phyloP scores from a whole-genome alignment of 2,797 vertebrate species.

The Percopsis omiscomaycus region DNA sequence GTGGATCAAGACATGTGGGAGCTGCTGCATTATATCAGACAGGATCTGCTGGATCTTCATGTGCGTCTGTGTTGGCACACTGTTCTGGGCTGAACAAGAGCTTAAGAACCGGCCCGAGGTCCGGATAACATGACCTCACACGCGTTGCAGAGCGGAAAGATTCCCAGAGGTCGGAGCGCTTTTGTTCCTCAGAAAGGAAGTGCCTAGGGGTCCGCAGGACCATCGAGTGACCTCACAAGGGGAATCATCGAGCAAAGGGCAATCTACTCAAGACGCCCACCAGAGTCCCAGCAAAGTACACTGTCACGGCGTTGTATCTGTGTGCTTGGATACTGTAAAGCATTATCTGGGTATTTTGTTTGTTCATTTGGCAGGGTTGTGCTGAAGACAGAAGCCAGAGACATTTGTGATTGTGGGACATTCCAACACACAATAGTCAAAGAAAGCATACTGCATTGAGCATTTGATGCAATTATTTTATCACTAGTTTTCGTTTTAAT shows the following conservation, averaged over 20 bases:
- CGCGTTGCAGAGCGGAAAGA: constrained; percentile 51
- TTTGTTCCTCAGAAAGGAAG: constrained; percentile 66
- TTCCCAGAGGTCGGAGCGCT: constrained; percentile 70
- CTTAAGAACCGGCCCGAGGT: constrained; percentile 49
- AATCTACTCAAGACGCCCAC: constrained; percentile 60
- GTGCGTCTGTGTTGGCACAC: constrained; percentile 60
- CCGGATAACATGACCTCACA: constrained; percentile 76
- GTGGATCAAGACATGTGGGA: no score
- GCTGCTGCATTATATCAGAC: no score
- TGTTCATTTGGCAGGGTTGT: no score
- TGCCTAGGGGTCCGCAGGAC: constrained; percentile 58
- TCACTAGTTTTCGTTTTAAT: no score
- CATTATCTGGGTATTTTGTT: no score
- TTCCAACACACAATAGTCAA: background rate
- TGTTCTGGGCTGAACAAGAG: constrained; percentile 49
- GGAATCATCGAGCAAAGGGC: constrained; percentile 59
- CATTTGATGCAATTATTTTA: background rate
- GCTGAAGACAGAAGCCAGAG: no score
- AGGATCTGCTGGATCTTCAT: background rate
- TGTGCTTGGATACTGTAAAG: no score
- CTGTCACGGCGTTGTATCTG: background rate
- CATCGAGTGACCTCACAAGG: constrained; percentile 67
- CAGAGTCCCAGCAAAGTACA: constrained; percentile 19
- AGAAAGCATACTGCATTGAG: background rate
- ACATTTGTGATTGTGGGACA: background rate